These are phyloP conservation scores for Ormyrus rosae DNA, from an alignment of 2,888 invertebrate genomes.

Conservation along the genomic window DNA sequence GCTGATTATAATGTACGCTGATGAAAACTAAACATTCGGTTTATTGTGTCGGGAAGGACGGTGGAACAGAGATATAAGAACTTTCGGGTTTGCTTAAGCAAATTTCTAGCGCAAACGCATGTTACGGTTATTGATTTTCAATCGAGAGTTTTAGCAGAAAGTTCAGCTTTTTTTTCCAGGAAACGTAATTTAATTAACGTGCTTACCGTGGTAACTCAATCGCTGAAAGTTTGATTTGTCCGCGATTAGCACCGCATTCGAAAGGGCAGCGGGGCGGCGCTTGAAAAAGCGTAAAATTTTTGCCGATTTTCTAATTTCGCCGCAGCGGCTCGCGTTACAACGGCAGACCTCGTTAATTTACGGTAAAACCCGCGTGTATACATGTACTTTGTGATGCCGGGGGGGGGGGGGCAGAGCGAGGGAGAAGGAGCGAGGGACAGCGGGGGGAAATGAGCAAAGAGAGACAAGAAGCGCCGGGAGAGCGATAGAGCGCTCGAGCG, in stretches of 20 bases:
- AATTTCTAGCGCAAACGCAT: too few species aligned
- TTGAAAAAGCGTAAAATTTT: not conserved
- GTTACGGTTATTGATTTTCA: too few species aligned
- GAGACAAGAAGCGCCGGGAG: slow-evolving; percentile 43
- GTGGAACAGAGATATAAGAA: too few species aligned
- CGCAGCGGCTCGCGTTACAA: slow-evolving; percentile 48
- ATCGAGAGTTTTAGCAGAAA: too few species aligned
- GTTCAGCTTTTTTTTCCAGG: too few species aligned
- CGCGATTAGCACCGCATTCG: too few species aligned
- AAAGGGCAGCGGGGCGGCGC: too few species aligned
- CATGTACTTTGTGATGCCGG: slow-evolving; percentile 56
- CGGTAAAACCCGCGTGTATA: slow-evolving; percentile 58
- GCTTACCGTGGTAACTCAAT: too few species aligned
- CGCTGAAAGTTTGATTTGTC: too few species aligned
- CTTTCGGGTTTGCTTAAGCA: too few species aligned
- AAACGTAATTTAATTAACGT: too few species aligned
- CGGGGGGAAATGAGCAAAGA: slow-evolving; percentile 49
- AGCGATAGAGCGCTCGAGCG: slow-evolving; percentile 56
- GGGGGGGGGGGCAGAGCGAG: slow-evolving; percentile 52
- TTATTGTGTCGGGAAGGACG: slow-evolving; percentile 15
- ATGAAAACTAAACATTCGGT: slow-evolving; percentile 34
- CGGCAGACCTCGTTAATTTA: slow-evolving; percentile 58
- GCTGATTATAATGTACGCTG: slow-evolving; percentile 43
- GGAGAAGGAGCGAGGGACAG: slow-evolving; percentile 53
- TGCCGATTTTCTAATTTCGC: slow-evolving; percentile 20